Percentiles rank a stretch among this genome's conserved stretches.
These are phyloP conservation scores for Eristalis intricaria DNA, from an alignment of 2,888 invertebrate species.

Conservation along the genomic window DNA sequence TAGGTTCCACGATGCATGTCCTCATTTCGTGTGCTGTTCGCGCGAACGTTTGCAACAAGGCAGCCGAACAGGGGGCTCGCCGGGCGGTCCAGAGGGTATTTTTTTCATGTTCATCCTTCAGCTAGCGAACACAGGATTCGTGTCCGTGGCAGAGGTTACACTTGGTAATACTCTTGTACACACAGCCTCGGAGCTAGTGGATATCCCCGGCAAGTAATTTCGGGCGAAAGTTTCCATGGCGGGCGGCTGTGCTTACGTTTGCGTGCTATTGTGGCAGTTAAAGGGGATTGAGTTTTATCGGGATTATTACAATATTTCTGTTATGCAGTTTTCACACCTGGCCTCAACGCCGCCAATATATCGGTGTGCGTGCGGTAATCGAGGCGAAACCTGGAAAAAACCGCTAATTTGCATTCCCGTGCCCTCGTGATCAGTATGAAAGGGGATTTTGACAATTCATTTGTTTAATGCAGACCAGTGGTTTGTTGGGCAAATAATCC, in stretches of 20 bases:
- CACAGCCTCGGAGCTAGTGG: background rate
- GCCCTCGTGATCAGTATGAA: background rate
- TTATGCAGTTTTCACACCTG: background rate
- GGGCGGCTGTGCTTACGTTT: background rate
- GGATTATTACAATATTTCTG: background rate
- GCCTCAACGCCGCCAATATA: background rate
- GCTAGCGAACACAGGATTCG: background rate
- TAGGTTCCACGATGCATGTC: background rate
- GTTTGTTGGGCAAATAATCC: background rate
- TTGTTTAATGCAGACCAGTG: background rate
- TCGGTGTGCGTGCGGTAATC: background rate
- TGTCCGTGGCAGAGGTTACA: background rate
- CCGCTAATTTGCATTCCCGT: no score
- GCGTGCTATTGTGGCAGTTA: background rate
- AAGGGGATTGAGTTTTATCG: slow-evolving; percentile 9
- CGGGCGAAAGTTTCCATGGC: background rate
- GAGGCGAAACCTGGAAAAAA: background rate
- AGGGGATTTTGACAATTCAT: background rate
- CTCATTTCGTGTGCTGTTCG: background rate
- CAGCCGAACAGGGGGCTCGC: background rate
- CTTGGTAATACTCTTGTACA: background rate
- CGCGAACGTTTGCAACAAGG: background rate
- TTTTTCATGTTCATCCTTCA: background rate
- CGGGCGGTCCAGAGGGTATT: background rate
- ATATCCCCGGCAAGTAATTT: background rate